A percentile compares a stretch with the other conserved stretches of the same genome.
Evolutionary conservation across 2,888 invertebrate genomes (phyloP).

Genomic region (Acanthosoma haemorrhoidale): DNA sequence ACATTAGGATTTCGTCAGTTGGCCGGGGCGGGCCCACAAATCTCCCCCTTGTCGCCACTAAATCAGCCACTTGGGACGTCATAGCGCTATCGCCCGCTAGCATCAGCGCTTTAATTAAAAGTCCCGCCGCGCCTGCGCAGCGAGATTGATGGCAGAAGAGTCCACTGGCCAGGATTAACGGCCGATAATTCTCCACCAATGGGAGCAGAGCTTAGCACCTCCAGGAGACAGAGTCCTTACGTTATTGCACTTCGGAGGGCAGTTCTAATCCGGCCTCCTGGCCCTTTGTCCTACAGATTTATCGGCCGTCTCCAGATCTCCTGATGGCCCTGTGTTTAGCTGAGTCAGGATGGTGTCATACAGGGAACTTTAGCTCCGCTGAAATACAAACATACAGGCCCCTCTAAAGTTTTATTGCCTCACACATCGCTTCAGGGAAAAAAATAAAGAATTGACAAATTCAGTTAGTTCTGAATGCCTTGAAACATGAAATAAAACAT

Average conservation of each 20-base stretch:
- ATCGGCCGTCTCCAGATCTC: background rate
- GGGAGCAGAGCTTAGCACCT: conserved; percentile 4
- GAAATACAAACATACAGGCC: no score
- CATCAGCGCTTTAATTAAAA: conserved; percentile 12
- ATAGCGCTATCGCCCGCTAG: conserved; percentile 2
- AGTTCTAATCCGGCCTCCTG: background rate
- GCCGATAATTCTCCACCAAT: conserved; percentile 11
- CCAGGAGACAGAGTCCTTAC: conserved; percentile 10
- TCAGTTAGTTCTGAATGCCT: no score
- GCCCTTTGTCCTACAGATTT: background rate
- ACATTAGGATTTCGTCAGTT: conserved; percentile 9
- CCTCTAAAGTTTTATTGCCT: no score
- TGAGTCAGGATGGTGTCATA: conserved; percentile 2
- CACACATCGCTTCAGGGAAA: no score
- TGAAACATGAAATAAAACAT: no score
- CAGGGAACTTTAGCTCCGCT: background rate
- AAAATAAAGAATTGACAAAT: no score
- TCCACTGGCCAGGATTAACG: conserved; percentile 8
- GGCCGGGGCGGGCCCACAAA: background rate
- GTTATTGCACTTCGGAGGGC: conserved; percentile 12
- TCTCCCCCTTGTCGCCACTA: background rate
- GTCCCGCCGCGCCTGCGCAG: conserved; percentile 8
- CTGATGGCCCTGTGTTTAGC: background rate
- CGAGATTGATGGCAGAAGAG: background rate
- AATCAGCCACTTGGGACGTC: conserved; percentile 5